Base-by-base conservation (phyloP, 2,113 vertebrate species). In the Pollimyrus isidori region DNA sequence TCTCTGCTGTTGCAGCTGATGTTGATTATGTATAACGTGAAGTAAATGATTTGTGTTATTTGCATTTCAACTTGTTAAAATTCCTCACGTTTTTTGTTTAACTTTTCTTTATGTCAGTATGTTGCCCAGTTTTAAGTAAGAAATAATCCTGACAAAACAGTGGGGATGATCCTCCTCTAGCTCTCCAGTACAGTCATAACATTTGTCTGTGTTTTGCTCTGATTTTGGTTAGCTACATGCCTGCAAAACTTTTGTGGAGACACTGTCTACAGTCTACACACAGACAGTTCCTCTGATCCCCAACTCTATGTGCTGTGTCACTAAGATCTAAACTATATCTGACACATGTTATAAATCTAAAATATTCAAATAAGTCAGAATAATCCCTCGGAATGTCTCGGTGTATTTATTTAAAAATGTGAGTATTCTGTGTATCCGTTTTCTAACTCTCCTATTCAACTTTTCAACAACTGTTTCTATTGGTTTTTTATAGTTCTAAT, bases 141-240 rank as follows among this genome's bases (percentile, higher is more conserved):
- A 90, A 89, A 92, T 91, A 91, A 82, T 91, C 87, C 90, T 76
- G 91, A 86, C 89, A 88, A 89, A 82, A 88, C 80, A 82, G 87
- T 84, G 92, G 90, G 91, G 73, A 87, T 92, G 90, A 92, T 91
- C 76, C 90, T 92, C 93, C 92, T 93, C 93, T 92, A 69, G 91
- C 94, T 94, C 92, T 92, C 92, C 93, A 94, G 91, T 90, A 92
- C 88, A 91, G 91, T 90, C 76, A 56, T 7, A 65, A 91, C 93
- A 92, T 92, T 92, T 92, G 92, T 93, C 92, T 52, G 90, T 88
- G 86, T 88, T 90, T 58, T 90, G 30, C 26, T 76, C 65, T 4
- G 42, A 69, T 49, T 89, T 42, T 23, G 45, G 48, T 80, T 82
- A 84, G 82, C 42, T 84, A 76, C 58, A 84, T 50, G 89, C 23